Conservation (phyloP, 2,888 invertebrate genomes). For the Campoletis raptor region DNA sequence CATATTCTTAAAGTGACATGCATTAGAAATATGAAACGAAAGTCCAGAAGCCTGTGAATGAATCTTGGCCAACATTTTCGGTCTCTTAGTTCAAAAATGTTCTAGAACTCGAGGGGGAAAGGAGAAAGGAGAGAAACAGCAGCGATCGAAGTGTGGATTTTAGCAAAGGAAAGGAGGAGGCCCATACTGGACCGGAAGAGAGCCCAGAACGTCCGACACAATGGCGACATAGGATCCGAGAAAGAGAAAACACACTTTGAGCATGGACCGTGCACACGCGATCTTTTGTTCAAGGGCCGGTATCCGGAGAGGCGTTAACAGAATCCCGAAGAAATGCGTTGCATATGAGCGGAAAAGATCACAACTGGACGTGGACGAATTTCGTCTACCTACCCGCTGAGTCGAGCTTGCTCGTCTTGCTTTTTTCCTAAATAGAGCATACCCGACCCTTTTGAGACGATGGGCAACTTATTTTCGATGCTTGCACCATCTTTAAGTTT, state of each 20-base stretch:
- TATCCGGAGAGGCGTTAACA: conserved; percentile 78
- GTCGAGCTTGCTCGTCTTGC: not conserved
- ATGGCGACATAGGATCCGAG: conserved; percentile 51
- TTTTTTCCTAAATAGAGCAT: conserved; percentile 42
- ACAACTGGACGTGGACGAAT: conserved; percentile 48
- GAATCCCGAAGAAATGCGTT: conserved; percentile 66
- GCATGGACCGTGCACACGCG: conserved; percentile 17
- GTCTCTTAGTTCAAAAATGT: not conserved
- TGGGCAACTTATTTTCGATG: conserved; percentile 6
- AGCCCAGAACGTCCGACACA: conserved; percentile 70
- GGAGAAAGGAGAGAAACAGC: conserved; percentile 36
- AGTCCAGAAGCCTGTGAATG: conserved; percentile 17
- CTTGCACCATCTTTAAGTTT: conserved; percentile 12
- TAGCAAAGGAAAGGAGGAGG: not conserved
- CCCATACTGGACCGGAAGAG: conserved; percentile 76
- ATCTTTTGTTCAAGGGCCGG: conserved; percentile 69
- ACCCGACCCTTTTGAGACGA: conserved; percentile 28
- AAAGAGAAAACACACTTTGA: conserved; percentile 37
- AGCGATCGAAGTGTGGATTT: conserved; percentile 13
- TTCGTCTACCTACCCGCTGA: conserved; percentile 31
- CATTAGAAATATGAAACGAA: conserved; percentile 15
- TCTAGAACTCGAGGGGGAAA: conserved; percentile 2
- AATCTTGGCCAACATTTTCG: conserved; percentile 30
- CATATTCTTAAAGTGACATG: not conserved
- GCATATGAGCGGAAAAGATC: conserved; percentile 49